A percentile compares a stretch with the other conserved stretches of the same genome.
Conservation (phyloP, 2,888 invertebrate species). For the Trachelus iudaicus region DNA sequence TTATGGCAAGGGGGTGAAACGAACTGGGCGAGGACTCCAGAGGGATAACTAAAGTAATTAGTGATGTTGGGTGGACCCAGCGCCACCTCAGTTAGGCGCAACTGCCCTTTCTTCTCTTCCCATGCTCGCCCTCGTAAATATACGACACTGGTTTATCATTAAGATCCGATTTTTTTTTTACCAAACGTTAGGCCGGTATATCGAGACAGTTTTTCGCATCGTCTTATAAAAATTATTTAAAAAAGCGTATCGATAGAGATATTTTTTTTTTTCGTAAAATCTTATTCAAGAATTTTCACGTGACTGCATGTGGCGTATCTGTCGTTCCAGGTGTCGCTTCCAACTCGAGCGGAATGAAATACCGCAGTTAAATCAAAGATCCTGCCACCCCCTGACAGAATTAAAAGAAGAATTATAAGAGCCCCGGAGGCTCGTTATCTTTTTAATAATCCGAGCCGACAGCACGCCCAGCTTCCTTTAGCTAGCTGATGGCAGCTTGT, state of each 20-base stretch:
- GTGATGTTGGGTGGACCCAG: constrained; percentile 49
- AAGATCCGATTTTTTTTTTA: background rate
- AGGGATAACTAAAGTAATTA: constrained; percentile 55
- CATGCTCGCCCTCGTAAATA: constrained; percentile 26
- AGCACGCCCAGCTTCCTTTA: constrained; percentile 36
- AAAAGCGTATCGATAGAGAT: too few relatives aligned
- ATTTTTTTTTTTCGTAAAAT: background rate
- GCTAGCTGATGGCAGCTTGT: constrained; percentile 51
- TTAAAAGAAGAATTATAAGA: constrained; percentile 43
- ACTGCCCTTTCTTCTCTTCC: constrained; percentile 16
- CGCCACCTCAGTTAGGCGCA: constrained; percentile 19
- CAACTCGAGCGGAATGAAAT: constrained; percentile 13
- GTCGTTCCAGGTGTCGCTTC: background rate
- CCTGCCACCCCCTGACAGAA: constrained; percentile 29
- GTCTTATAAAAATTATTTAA: background rate
- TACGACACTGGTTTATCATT: constrained; percentile 29
- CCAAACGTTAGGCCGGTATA: too few relatives aligned
- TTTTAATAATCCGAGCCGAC: constrained; percentile 61
- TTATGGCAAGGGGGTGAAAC: constrained; percentile 46
- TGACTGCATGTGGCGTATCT: background rate
- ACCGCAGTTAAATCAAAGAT: constrained; percentile 11
- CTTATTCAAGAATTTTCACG: background rate
- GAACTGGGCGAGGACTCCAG: constrained; percentile 38
- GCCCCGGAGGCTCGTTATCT: constrained; percentile 56
- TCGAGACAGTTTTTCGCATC: background rate